A percentile compares a stretch with the other conserved stretches of the same genome.
Evolutionary conservation across 1,140 invertebrate species (phyloP).

Genomic region (Helicoverpa armigera): DNA sequence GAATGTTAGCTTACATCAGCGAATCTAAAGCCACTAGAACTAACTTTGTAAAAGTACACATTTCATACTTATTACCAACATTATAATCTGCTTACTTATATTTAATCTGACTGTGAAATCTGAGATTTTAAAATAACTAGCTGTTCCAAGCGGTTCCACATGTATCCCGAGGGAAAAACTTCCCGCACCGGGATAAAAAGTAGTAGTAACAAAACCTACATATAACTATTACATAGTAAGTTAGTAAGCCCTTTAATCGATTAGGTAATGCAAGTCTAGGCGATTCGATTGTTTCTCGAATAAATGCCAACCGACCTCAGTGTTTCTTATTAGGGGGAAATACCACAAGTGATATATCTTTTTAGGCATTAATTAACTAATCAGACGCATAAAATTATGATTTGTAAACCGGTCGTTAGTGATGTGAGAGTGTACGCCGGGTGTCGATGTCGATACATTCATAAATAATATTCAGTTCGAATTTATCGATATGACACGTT

Average conservation of each 20-base stretch:
- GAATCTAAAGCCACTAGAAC: background rate
- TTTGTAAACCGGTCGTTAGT: conserved; percentile 9
- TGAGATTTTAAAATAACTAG: no score
- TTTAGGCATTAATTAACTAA: conserved; percentile 15
- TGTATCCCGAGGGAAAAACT: no score
- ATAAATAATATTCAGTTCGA: background rate
- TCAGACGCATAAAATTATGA: conserved; percentile 2
- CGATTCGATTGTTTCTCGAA: background rate
- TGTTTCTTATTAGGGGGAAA: background rate
- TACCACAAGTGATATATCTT: conserved; percentile 1
- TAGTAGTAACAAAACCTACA: background rate
- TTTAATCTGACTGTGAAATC: no score
- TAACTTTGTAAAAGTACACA: conserved; percentile 11
- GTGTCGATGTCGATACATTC: background rate
- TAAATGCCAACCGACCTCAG: conserved; percentile 6
- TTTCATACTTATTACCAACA: background rate
- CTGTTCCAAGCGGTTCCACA: no score
- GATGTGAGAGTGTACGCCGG: background rate
- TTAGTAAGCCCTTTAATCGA: conserved; percentile 4
- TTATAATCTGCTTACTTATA: background rate
- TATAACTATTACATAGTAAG: background rate
- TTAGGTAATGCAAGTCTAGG: conserved; percentile 5
- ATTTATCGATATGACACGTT: background rate
- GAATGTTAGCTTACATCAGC: conserved; percentile 25
- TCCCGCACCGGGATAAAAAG: no score